Conservation (phyloP, 2,888 invertebrate species). For the Hypomecis punctinalis region DNA sequence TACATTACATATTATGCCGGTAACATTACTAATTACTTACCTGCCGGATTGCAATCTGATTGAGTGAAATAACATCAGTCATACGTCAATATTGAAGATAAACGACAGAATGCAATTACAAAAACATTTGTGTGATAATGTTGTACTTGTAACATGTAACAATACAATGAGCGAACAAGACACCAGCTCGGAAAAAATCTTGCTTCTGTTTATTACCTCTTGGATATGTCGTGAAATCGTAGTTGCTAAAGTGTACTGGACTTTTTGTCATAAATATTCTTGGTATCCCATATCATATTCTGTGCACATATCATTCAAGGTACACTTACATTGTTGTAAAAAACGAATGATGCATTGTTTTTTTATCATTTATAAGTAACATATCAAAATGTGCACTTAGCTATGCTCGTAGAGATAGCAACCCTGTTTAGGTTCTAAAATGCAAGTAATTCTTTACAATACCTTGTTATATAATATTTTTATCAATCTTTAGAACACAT, state of each 20-base stretch:
- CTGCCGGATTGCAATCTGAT: constrained; percentile 36
- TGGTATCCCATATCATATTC: no score
- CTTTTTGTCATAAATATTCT: background rate
- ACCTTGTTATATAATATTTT: no score
- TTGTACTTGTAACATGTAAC: constrained; percentile 18
- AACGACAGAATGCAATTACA: constrained; percentile 32
- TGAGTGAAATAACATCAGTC: constrained; percentile 41
- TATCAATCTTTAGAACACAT: no score
- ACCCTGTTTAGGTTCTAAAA: no score
- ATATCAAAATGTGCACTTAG: no score
- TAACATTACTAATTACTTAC: constrained; percentile 31
- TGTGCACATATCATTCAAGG: no score
- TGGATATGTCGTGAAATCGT: background rate
- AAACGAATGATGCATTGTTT: no score
- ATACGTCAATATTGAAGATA: constrained; percentile 36
- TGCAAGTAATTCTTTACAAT: no score
- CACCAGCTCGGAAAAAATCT: background rate
- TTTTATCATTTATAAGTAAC: no score
- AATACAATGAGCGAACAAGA: constrained; percentile 19
- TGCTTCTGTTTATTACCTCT: background rate
- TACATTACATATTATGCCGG: no score
- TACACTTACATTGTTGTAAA: no score
- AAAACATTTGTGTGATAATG: constrained; percentile 27
- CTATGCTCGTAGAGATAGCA: no score
- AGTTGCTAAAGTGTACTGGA: background rate